phyloP scores from a whole-genome alignment of 2,797 vertebrate genomes.

The Miichthys miiuy region DNA sequence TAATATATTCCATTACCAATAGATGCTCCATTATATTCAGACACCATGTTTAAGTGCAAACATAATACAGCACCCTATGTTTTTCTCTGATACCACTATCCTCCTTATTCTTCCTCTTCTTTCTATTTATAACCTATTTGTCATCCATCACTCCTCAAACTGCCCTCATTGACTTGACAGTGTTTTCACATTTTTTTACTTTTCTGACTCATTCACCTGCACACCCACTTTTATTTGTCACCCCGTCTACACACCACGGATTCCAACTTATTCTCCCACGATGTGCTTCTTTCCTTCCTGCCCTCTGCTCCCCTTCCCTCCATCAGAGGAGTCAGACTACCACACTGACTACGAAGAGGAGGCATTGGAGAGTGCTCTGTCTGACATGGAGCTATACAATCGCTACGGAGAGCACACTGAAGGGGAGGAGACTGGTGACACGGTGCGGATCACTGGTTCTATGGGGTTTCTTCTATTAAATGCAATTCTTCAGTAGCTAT shows the following conservation, averaged over 20 bases:
- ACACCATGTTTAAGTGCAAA: background rate
- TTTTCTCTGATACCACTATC: background rate
- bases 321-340: conserved; percentile 94
- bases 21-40: background rate
- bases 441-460: conserved; percentile 88
- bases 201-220: conserved; percentile 52
- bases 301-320: conserved; percentile 44
- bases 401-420: conserved; percentile 80
- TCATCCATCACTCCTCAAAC: conserved; percentile 36
- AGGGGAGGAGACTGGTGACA: conserved; percentile 86
- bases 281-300: conserved; percentile 50
- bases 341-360: conserved; percentile 95
- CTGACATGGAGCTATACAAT: conserved; percentile 82
- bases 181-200: conserved; percentile 19
- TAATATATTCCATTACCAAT: no score
- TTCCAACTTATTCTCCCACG: conserved; percentile 56
- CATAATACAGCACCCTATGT: background rate
- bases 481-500: background rate
- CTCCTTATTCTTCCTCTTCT: background rate
- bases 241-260: conserved; percentile 25
- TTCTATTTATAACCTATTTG: conserved; percentile 35
- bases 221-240: conserved; percentile 38
- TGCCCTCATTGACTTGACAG: conserved; percentile 14
- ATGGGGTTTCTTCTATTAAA: conserved; percentile 3
- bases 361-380: conserved; percentile 84